These are phyloP conservation scores for Paraplagusia blochii DNA, from an alignment of 2,113 vertebrate species.

Conservation along the genomic window DNA sequence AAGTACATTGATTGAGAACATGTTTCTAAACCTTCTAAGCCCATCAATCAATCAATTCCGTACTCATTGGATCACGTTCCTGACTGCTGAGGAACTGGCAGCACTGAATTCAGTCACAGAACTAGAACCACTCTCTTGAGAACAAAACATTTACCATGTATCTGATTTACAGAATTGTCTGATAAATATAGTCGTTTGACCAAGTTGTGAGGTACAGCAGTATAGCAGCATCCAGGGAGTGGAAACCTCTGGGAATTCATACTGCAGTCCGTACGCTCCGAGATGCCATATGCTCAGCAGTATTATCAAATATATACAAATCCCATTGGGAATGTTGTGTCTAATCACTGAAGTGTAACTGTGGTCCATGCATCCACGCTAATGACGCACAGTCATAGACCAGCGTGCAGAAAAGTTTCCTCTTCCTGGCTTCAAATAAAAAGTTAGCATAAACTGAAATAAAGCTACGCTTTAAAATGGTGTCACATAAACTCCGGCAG, in stretches of 20 bases:
- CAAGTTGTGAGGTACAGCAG: background rate
- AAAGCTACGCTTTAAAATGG: background rate
- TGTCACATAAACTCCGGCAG: background rate
- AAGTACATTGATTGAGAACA: no score
- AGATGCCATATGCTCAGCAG: slow-evolving; percentile 11
- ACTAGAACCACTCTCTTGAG: no score
- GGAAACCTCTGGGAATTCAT: background rate
- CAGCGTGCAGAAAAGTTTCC: background rate
- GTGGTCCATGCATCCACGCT: slow-evolving; percentile 2
- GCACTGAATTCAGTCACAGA: no score
- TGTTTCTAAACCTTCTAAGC: no score
- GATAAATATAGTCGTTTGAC: background rate
- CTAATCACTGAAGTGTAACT: slow-evolving; percentile 2
- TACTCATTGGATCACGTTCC: no score
- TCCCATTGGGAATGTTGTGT: background rate
- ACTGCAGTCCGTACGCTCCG: background rate
- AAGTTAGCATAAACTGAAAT: background rate
- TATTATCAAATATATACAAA: background rate
- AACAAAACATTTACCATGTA: no score
- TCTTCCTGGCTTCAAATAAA: background rate
- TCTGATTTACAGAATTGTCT: background rate
- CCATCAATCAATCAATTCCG: no score
- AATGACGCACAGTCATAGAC: background rate
- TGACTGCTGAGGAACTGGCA: no score
- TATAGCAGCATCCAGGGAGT: background rate